A percentile compares a stretch with the other conserved stretches of the same genome.
Conservation (phyloP, 2,888 invertebrate species). For the Ommatoiulus sabulosus region DNA sequence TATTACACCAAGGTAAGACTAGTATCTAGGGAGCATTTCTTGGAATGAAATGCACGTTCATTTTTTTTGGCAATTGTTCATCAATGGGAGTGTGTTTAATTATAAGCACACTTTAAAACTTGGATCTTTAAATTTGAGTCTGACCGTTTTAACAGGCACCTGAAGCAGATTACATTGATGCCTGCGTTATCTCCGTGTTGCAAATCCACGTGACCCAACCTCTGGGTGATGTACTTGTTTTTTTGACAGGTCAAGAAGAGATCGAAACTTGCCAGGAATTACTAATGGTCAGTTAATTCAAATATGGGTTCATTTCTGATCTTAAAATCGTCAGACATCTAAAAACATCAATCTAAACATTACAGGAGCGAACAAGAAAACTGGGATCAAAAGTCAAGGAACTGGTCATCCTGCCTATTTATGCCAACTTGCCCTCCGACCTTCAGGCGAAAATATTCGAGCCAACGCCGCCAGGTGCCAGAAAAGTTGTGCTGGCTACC, state of each 20-base stretch:
- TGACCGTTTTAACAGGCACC: conserved; percentile 75
- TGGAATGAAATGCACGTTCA: background rate
- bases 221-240: conserved; percentile 94
- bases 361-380: conserved; percentile 89
- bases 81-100: too few relatives aligned
- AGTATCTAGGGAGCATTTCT: background rate
- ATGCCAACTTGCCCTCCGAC: conserved; percentile 98
- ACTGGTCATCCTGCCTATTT: conserved; percentile 92
- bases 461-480: conserved; percentile 94
- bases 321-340: background rate
- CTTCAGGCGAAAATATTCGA: conserved; percentile 99
- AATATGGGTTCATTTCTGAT: background rate
- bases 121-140: conserved; percentile 59
- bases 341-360: conserved; percentile 59
- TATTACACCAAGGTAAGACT: conserved; percentile 86
- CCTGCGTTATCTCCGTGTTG: conserved; percentile 95
- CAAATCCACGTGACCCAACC: conserved; percentile 99
- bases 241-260: conserved; percentile 83
- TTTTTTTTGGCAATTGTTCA: too few relatives aligned
- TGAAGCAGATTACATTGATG: conserved; percentile 98
- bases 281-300: conserved; percentile 62
- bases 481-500: conserved; percentile 97
- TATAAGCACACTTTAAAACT: too few relatives aligned
- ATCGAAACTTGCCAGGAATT: conserved; percentile 71
- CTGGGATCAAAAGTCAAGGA: conserved; percentile 95